These are phyloP conservation scores for Drosophila biarmipes DNA, from an alignment of 1,140 invertebrate genomes.

Conservation along the genomic window DNA sequence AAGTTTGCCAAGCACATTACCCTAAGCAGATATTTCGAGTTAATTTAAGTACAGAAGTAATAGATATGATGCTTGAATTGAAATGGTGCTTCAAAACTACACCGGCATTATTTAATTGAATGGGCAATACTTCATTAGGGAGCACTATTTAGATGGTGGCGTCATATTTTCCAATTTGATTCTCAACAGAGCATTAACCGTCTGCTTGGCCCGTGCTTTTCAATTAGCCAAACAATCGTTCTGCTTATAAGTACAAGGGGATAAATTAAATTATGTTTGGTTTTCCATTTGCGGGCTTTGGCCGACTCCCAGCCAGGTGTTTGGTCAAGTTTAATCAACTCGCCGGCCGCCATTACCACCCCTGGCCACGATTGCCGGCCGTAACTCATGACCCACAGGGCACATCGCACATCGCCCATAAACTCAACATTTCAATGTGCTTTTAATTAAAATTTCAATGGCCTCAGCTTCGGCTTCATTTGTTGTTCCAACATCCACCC, in stretches of 20 bases:
- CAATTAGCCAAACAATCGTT: constrained; percentile 22
- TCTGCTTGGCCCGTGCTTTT: neutral
- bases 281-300: constrained; percentile 41
- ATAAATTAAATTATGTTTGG: constrained; percentile 62
- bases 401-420: constrained; percentile 54
- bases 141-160: too few species aligned
- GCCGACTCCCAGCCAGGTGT: constrained; percentile 53
- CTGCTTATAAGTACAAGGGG: constrained; percentile 37
- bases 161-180: neutral
- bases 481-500: constrained; percentile 36
- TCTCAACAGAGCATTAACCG: constrained; percentile 5
- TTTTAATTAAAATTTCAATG: constrained; percentile 77
- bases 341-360: constrained; percentile 39
- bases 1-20: neutral
- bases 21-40: neutral
- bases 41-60: neutral
- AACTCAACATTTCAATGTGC: constrained; percentile 76
- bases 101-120: too few species aligned
- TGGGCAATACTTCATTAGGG: too few species aligned
- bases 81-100: too few species aligned
- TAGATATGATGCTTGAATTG: too few species aligned
- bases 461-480: constrained; percentile 31
- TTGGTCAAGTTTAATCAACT: constrained; percentile 74
- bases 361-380: constrained; percentile 23
- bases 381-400: constrained; percentile 73